Conservation (phyloP, 2,797 vertebrate species). For the Tarsius wallacei region DNA sequence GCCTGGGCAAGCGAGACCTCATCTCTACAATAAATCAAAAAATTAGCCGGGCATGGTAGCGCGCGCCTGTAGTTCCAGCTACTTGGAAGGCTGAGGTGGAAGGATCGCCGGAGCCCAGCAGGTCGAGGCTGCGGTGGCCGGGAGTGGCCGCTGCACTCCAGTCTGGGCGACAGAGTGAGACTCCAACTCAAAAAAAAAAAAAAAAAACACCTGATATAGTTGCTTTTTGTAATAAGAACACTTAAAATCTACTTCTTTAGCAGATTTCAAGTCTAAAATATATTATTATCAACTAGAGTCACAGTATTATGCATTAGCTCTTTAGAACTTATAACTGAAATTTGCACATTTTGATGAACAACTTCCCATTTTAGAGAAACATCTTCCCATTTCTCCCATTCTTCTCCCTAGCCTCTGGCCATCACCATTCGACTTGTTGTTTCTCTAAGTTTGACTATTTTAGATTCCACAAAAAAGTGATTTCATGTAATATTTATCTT, state of each 20-base stretch:
- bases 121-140: no score
- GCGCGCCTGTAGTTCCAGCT: no score
- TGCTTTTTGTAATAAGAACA: neutral
- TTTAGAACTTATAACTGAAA: neutral
- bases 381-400: fast-evolving
- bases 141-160: no score
- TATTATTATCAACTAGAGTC: neutral
- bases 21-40: no score
- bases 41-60: no score
- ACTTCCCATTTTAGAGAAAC: neutral
- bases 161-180: no score
- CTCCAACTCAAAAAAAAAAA: neutral
- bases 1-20: no score
- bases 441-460: neutral
- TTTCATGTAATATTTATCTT: neutral
- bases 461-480: neutral
- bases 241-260: neutral
- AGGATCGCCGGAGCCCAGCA: no score
- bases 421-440: neutral
- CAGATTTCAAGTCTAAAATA: neutral
- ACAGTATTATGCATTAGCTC: neutral
- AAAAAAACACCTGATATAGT: neutral
- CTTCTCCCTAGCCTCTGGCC: no score
- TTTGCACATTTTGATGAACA: neutral
- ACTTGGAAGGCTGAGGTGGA: no score